These are phyloP conservation scores for Plagodis dolabraria DNA, from an alignment of 2,888 invertebrate species.

Conservation along the genomic window DNA sequence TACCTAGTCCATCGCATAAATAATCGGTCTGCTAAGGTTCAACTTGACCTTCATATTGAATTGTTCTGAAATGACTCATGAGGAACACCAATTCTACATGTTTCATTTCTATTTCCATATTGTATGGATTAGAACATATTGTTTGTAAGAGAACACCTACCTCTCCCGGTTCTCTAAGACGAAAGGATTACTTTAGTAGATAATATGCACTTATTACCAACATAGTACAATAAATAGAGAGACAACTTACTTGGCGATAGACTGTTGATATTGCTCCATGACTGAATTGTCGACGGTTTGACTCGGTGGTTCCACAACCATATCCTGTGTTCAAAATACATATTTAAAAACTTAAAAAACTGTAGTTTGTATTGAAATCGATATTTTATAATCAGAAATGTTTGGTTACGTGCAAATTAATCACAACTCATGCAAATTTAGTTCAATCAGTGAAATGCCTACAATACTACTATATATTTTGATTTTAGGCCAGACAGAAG, in stretches of 20 bases:
- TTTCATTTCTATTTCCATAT: too few species aligned
- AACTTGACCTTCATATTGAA: too few species aligned
- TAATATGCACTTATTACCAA: conserved; percentile 5
- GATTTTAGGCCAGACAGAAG: too few species aligned
- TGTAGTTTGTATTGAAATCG: too few species aligned
- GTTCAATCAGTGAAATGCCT: not conserved
- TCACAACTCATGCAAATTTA: conserved; percentile 54
- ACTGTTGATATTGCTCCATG: conserved; percentile 92
- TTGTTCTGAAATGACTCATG: too few species aligned
- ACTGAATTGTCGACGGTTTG: conserved; percentile 90
- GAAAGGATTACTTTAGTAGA: not conserved
- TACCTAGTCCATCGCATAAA: too few species aligned
- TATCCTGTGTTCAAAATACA: conserved; percentile 54
- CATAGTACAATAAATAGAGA: conserved; percentile 4
- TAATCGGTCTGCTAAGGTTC: too few species aligned
- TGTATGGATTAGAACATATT: too few species aligned
- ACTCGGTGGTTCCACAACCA: conserved; percentile 61
- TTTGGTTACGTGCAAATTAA: conserved; percentile 48
- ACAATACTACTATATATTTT: not conserved
- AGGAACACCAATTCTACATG: too few species aligned
- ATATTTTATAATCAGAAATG: too few species aligned
- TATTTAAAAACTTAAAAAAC: not conserved
- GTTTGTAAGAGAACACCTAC: too few species aligned
- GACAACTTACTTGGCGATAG: conserved; percentile 90
- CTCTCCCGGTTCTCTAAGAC: too few species aligned